A percentile compares a stretch with the other conserved stretches of the same genome.
These are phyloP conservation scores for Procambarus virginalis DNA, from an alignment of 1,140 invertebrate species.

Conservation along the genomic window DNA sequence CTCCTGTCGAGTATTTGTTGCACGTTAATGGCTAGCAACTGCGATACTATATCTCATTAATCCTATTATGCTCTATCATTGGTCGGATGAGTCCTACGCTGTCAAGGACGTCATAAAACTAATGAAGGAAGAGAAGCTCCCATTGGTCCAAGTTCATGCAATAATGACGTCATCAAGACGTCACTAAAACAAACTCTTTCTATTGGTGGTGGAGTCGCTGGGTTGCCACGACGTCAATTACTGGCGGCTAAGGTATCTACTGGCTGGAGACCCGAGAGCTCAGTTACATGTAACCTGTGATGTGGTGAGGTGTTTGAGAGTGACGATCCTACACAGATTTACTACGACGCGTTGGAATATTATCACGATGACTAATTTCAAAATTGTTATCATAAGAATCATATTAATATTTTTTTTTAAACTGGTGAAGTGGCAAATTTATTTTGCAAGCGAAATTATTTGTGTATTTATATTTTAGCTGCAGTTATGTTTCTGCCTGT, in stretches of 20 bases:
- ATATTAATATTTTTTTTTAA: too few species aligned
- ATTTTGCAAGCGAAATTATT: too few species aligned
- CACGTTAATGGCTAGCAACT: neutral
- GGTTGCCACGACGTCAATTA: conserved; percentile 5
- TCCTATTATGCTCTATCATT: neutral
- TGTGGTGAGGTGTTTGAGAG: neutral
- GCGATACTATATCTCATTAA: neutral
- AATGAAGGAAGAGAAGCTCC: neutral
- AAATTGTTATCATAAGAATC: too few species aligned
- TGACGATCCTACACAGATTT: too few species aligned
- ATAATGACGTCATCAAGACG: neutral
- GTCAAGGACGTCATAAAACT: neutral
- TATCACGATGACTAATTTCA: too few species aligned
- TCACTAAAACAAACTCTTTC: neutral
- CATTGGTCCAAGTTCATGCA: conserved; percentile 23
- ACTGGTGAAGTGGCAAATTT: too few species aligned
- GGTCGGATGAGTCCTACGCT: neutral
- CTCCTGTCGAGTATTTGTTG: too few species aligned
- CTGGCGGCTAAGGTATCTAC: neutral
- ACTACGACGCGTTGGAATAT: too few species aligned
- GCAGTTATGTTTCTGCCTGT: too few species aligned
- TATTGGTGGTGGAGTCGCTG: neutral
- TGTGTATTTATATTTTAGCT: too few species aligned
- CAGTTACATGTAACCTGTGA: neutral
- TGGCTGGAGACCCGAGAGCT: neutral